A percentile compares a stretch with the other conserved stretches of the same genome.
Conservation (phyloP, 2,888 invertebrate genomes). For the Hirtodrosophila histrioides region DNA sequence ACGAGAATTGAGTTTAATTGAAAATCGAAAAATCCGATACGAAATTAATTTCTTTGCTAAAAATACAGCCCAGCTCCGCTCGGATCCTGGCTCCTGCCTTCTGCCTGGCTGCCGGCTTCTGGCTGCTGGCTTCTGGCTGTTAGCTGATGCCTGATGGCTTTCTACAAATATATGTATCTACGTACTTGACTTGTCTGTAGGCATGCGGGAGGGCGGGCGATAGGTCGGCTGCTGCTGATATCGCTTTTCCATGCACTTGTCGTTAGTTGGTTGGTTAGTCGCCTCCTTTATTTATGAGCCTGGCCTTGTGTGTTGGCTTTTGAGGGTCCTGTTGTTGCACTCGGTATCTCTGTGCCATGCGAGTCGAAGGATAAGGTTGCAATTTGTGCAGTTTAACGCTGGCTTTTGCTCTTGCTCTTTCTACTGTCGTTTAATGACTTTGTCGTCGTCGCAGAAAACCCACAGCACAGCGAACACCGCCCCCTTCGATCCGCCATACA, state of each 20-base stretch:
- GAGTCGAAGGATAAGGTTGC: constrained; percentile 72
- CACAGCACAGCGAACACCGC: constrained; percentile 6
- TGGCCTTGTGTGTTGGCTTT: constrained; percentile 41
- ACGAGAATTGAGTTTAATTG: constrained; percentile 80
- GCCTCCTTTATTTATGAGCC: constrained; percentile 73
- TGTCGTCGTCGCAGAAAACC: constrained; percentile 59
- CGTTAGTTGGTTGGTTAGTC: constrained; percentile 44
- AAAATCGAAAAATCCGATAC: constrained; percentile 81
- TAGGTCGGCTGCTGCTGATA: constrained; percentile 31
- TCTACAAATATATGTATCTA: constrained; percentile 25
- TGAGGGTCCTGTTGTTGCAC: constrained; percentile 28
- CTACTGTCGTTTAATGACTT: constrained; percentile 71
- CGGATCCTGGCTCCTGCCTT: constrained; percentile 6
- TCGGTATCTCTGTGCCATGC: constrained; percentile 26
- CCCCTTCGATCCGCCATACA: neutral
- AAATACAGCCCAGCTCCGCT: constrained; percentile 61
- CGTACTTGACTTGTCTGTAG: constrained; percentile 46
- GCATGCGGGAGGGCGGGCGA: neutral
- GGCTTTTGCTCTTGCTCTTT: constrained; percentile 64
- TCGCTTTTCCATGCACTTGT: constrained; percentile 59
- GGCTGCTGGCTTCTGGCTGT: constrained; percentile 8
- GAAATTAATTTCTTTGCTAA: constrained; percentile 80
- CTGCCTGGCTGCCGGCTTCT: constrained; percentile 9
- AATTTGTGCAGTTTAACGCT: constrained; percentile 80
- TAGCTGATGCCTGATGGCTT: constrained; percentile 30